Evolutionary conservation across 1,140 invertebrate species (phyloP).

Genomic region (Harlomillsia oculata): DNA sequence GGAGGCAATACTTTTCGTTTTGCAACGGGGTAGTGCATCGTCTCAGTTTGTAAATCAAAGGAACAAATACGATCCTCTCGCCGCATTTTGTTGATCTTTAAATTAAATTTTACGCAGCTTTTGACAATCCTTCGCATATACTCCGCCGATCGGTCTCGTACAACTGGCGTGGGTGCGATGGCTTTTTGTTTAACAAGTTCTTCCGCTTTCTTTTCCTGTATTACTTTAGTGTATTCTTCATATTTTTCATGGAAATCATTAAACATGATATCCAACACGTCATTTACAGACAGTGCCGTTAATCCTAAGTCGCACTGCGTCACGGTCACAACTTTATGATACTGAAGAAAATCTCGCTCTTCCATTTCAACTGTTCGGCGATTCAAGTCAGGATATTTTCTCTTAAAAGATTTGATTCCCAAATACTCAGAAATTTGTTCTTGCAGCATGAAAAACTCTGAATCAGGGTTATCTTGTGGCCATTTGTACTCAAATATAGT

Average conservation of each 20-base stretch:
- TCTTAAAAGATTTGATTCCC: constrained; percentile 86
- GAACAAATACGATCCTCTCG: constrained; percentile 57
- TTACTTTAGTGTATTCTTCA: constrained; percentile 76
- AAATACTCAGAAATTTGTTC: constrained; percentile 88
- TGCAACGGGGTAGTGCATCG: constrained; percentile 56
- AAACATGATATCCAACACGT: constrained; percentile 89
- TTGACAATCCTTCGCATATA: constrained; percentile 75
- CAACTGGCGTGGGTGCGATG: constrained; percentile 23
- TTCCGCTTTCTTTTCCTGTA: constrained; percentile 66
- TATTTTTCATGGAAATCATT: constrained; percentile 91
- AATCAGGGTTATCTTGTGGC: constrained; percentile 59
- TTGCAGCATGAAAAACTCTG: constrained; percentile 73
- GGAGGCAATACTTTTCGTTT: constrained; percentile 43
- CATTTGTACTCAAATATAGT: constrained; percentile 90
- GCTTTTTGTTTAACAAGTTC: constrained; percentile 54
- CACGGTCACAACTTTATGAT: constrained; percentile 76
- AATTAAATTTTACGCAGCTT: constrained; percentile 80
- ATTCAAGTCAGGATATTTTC: constrained; percentile 83
- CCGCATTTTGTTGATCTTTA: constrained; percentile 65
- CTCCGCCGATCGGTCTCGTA: constrained; percentile 41
- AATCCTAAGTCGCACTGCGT: constrained; percentile 76
- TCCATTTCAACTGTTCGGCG: constrained; percentile 75
- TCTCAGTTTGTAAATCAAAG: constrained; percentile 66
- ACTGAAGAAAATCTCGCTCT: constrained; percentile 76
- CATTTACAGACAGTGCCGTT: constrained; percentile 78